phyloP scores from a whole-genome alignment of 2,113 vertebrate species.

The Phoenicopterus ruber region DNA sequence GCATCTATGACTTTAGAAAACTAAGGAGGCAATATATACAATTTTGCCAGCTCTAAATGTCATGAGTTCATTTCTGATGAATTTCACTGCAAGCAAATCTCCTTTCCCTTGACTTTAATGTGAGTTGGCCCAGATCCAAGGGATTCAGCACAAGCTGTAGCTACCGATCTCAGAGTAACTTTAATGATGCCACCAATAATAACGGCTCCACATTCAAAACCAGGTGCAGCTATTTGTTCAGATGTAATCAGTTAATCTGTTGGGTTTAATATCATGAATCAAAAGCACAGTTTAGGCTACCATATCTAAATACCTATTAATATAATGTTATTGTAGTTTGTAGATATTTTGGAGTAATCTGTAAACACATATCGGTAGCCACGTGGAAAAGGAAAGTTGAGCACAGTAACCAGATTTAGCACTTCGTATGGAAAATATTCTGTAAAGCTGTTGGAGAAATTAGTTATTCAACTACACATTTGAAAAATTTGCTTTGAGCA shows the following conservation, averaged over 20 bases:
- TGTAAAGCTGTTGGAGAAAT: neutral
- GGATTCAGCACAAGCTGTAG: neutral
- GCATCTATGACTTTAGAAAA: neutral
- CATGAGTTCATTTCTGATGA: slow-evolving; percentile 5
- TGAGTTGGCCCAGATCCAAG: neutral
- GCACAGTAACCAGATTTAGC: neutral
- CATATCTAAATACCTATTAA: neutral
- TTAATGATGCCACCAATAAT: neutral
- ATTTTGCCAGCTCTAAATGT: slow-evolving; percentile 1
- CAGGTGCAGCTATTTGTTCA: neutral
- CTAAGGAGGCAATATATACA: neutral
- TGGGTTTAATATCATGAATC: neutral
- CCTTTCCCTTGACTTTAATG: neutral
- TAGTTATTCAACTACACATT: slow-evolving; percentile 9
- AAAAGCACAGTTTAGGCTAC: neutral
- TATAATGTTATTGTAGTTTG: neutral
- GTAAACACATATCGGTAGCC: neutral
- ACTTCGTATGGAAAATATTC: neutral
- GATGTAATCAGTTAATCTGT: slow-evolving; percentile 5
- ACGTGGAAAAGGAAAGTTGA: neutral
- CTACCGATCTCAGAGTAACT: neutral
- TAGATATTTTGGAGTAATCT: neutral
- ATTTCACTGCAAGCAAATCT: neutral
- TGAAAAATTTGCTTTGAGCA: slow-evolving; percentile 28
- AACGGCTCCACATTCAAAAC: neutral